phyloP scores from a whole-genome alignment of 1,140 invertebrate genomes.

The Nasonia vitripennis region DNA sequence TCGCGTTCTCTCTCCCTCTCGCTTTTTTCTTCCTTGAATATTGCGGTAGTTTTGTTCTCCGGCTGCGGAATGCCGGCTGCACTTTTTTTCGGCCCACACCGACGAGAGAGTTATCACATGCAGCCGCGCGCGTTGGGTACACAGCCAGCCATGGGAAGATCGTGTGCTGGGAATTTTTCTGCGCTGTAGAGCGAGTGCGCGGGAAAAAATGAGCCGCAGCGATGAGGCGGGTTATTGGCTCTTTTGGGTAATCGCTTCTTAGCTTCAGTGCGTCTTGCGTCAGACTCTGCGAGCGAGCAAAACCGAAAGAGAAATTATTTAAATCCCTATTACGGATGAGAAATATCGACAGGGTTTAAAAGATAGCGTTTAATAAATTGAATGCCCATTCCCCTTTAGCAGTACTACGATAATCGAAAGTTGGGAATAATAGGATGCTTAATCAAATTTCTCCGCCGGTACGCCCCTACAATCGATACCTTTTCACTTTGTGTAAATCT shows the following conservation, averaged over 20 bases:
- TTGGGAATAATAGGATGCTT: not conserved
- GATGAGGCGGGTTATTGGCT: not conserved
- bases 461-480: not conserved
- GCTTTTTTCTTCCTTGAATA: not conserved
- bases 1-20: not conserved
- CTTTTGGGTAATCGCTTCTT: constrained; percentile 1
- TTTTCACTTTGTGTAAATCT: not conserved
- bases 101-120: not conserved
- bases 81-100: not conserved
- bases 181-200: not conserved
- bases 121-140: not conserved
- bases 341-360: not conserved
- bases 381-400: not conserved
- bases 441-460: not conserved
- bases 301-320: not conserved
- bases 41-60: not conserved
- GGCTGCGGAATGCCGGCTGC: not conserved
- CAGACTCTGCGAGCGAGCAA: not conserved
- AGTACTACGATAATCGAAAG: not conserved
- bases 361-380: not conserved
- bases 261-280: not conserved
- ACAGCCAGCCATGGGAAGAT: not conserved
- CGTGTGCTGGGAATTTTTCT: not conserved
- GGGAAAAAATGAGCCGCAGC: not conserved
- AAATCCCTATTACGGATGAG: not conserved